Conservation (phyloP, 2,797 vertebrate species). For the Benthosema pterotum region DNA sequence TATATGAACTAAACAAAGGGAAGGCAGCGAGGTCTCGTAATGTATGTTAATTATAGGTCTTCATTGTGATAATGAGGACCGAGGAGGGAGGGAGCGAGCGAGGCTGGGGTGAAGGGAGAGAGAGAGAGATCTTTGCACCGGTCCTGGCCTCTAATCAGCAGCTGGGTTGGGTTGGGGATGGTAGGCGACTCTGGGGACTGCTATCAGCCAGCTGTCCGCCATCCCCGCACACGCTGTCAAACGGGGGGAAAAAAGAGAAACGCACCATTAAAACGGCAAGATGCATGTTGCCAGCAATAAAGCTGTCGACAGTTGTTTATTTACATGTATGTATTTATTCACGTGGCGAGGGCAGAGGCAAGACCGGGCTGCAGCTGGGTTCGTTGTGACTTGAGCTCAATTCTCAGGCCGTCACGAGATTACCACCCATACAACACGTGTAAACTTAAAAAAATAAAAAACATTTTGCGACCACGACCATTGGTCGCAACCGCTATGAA, state of each 20-base stretch:
- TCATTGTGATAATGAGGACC: slow-evolving; percentile 42
- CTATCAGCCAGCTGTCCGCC: slow-evolving; percentile 68
- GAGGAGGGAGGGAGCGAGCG: slow-evolving; percentile 1
- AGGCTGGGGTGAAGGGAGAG: slow-evolving; percentile 21
- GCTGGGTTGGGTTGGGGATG: slow-evolving; percentile 43
- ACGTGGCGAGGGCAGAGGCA: too few species aligned
- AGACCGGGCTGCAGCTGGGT: too few species aligned
- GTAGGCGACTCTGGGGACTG: slow-evolving; percentile 45
- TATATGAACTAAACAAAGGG: slow-evolving; percentile 1
- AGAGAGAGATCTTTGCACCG: slow-evolving; percentile 38
- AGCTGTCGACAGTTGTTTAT: too few species aligned
- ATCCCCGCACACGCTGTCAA: background rate
- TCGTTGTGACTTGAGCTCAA: too few species aligned
- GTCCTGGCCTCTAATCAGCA: slow-evolving; percentile 51
- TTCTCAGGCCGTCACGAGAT: too few species aligned
- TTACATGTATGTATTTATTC: too few species aligned
- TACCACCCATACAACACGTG: too few species aligned
- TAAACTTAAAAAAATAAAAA: too few species aligned
- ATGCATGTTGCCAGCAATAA: too few species aligned
- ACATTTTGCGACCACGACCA: too few species aligned
- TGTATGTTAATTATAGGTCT: slow-evolving; percentile 47
- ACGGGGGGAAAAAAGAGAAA: too few species aligned
- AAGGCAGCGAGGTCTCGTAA: slow-evolving; percentile 26
- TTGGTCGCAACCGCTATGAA: too few species aligned
- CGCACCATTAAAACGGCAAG: background rate